phyloP scores from a whole-genome alignment of 2,113 vertebrate species.

The Urocitellus parryii region DNA sequence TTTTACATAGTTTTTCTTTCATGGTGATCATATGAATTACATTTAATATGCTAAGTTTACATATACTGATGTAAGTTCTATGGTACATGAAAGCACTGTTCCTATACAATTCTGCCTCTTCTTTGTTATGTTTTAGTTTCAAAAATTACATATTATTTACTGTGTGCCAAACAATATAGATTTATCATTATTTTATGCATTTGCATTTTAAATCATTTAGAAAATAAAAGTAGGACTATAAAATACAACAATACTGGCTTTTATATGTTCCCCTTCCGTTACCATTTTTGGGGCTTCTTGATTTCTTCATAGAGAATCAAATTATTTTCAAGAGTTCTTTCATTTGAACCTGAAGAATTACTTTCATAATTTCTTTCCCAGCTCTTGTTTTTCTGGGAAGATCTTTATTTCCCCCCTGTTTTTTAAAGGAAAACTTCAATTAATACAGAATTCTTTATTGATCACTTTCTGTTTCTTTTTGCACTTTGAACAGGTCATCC shows the following conservation, averaged over 20 bases:
- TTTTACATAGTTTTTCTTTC: not conserved
- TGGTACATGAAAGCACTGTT: not conserved
- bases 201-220: not conserved
- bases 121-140: not conserved
- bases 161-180: not conserved
- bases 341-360: not conserved
- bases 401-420: not conserved
- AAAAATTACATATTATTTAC: not conserved
- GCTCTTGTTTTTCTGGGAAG: not conserved
- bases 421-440: not conserved
- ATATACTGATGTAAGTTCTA: not conserved
- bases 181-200: not conserved
- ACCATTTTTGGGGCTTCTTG: not conserved
- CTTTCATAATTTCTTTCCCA: not conserved
- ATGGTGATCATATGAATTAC: not conserved
- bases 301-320: not conserved
- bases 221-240: not conserved
- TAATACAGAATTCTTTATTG: not conserved
- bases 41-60: not conserved
- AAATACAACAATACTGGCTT: not conserved
- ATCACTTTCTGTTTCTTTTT: not conserved
- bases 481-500: not conserved
- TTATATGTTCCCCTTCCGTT: not conserved
- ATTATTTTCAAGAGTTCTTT: not conserved
- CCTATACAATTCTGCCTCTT: not conserved